Base-by-base conservation (phyloP, 2,113 vertebrate genomes). In the Notarius lentiginosus region DNA sequence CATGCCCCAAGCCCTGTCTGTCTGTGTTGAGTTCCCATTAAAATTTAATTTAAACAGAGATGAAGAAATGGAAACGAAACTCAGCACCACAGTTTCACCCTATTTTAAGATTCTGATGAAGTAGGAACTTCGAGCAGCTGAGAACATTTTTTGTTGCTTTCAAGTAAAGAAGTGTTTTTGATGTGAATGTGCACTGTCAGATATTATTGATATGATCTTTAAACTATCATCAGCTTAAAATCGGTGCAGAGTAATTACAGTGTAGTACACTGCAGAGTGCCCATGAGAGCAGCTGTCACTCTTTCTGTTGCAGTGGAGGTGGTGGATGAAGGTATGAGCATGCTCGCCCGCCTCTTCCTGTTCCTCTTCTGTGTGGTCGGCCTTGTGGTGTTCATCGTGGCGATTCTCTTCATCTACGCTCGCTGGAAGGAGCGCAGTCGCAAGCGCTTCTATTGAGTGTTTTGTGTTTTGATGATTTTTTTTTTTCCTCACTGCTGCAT, bases 381-480 rank as follows among this genome's bases (percentile, higher is more conserved):
- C 86, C 76, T 97, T 0, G 94, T 96, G 0, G 96, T 98, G 7
- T 94, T 97, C 88, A 93, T 93, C 0, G 96, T 97, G 84, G 95
- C 97, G 0, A 95, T 94, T 0, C 88, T 98, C 87, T 93, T 97
- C 0, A 14, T 97, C 79, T 98, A 97, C 90, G 95, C 95, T 89
- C 97, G 97, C 89, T 98, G 97, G 97, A 98, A 97, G 91, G 96
- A 98, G 72, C 96, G 97, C 93, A 97, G 95, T 90, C 94, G 97
- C 84, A 99, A 99, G 20, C 97, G 96, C n/a, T 99, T 99, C 94
- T 99, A 99, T 79, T 99, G 95, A 99, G 27, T 14, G 49, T 60
- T 24, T 51, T 51, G 51, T 24, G 41, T 34, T 60, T 41, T 5
- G 65, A 30, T 47, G 27, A 34, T 34, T 1, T 34, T 41, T 41